Evolutionary conservation across 2,888 invertebrate species (phyloP).

Genomic region (Coenonympha glycerion): DNA sequence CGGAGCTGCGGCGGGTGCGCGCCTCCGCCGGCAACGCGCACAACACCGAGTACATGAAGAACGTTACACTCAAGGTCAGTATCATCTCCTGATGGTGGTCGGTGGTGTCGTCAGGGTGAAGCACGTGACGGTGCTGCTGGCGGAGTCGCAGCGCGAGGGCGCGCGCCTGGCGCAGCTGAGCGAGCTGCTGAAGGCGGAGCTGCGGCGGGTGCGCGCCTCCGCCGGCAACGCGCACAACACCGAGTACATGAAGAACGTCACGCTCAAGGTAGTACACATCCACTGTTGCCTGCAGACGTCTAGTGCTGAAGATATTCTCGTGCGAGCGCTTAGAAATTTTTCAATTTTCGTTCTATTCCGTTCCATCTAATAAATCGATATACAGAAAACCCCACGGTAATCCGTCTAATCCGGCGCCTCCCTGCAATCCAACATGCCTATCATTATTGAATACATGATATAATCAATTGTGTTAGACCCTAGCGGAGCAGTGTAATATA

Average conservation of each 20-base stretch:
- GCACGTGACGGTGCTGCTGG: slow-evolving; percentile 80
- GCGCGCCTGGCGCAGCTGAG: slow-evolving; percentile 90
- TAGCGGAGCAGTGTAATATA: too few species aligned
- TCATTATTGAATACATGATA: too few species aligned
- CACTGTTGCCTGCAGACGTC: too few species aligned
- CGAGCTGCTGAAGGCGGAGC: slow-evolving; percentile 92
- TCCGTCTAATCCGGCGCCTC: too few species aligned
- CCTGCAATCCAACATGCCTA: too few species aligned
- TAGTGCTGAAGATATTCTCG: too few species aligned
- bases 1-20: slow-evolving; percentile 87
- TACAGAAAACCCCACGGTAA: too few species aligned
- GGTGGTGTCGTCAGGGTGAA: slow-evolving; percentile 68
- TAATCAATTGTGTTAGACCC: too few species aligned
- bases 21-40: slow-evolving; percentile 80
- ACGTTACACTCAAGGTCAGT: slow-evolving; percentile 90
- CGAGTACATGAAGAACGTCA: slow-evolving; percentile 96
- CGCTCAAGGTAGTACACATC: slow-evolving; percentile 91
- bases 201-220: slow-evolving; percentile 78
- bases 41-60: slow-evolving; percentile 96
- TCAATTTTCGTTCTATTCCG: too few species aligned
- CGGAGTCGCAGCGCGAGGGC: slow-evolving; percentile 92
- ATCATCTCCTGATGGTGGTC: too few species aligned
- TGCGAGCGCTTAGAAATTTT: too few species aligned
- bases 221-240: slow-evolving; percentile 88
- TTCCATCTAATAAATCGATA: too few species aligned